A percentile compares a stretch with the other conserved stretches of the same genome.
phyloP scores from a whole-genome alignment of 2,888 invertebrate genomes.

The Leuctra nigra region DNA sequence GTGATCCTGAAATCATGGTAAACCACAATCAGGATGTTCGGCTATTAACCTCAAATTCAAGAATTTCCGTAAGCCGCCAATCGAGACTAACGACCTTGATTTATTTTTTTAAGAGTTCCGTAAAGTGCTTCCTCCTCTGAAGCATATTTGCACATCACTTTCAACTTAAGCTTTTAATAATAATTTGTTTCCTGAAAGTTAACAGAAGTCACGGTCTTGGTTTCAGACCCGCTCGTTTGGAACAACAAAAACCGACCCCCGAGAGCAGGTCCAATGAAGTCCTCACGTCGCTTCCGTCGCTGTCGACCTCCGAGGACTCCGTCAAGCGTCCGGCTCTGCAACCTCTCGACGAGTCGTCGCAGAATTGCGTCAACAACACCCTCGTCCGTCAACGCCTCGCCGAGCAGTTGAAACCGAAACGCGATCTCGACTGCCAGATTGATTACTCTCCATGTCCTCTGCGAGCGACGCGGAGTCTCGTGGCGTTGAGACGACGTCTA shows the following conservation, averaged over 20 bases:
- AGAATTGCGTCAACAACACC: conserved; percentile 9
- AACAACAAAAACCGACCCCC: background rate
- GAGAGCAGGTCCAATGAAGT: background rate
- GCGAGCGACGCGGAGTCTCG: conserved; percentile 42
- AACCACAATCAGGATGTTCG: no score
- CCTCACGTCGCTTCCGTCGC: background rate
- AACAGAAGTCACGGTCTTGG: no score
- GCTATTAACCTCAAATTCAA: no score
- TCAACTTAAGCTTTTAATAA: no score
- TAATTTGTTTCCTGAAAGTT: no score
- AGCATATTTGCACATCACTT: no score
- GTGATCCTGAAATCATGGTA: no score
- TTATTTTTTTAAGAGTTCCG: no score
- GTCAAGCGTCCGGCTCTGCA: conserved; percentile 20
- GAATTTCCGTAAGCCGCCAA: no score
- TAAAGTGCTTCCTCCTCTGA: no score
- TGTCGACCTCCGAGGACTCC: conserved; percentile 19
- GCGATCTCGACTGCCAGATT: conserved; percentile 49
- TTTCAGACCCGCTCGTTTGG: background rate
- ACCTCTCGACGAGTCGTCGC: background rate
- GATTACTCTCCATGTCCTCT: conserved; percentile 45
- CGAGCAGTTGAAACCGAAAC: background rate
- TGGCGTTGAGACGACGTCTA: conserved; percentile 44
- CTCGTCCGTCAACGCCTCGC: background rate
- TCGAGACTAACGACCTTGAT: no score